Percentiles rank a stretch among this genome's conserved stretches.
These are phyloP conservation scores for Schmidtea mediterranea DNA, from an alignment of 1,140 invertebrate species.

Conservation along the genomic window DNA sequence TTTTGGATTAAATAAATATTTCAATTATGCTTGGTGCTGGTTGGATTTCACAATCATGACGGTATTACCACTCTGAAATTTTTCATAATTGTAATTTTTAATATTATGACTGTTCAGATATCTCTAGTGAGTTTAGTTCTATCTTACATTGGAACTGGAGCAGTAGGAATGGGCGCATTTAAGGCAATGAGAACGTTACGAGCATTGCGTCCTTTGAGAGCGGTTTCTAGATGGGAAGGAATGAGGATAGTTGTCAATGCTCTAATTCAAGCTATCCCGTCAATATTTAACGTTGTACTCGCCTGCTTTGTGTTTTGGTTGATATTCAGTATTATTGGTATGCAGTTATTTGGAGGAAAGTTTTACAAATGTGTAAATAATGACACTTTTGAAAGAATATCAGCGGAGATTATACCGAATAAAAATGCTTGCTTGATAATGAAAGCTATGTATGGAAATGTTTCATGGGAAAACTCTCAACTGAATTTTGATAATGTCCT, in stretches of 20 bases:
- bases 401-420: neutral
- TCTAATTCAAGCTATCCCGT: no score
- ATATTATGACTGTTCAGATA: neutral
- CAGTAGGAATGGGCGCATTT: slow-evolving; percentile 48
- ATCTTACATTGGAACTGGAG: neutral
- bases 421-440: neutral
- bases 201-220: no score
- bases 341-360: slow-evolving; percentile 60
- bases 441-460: neutral
- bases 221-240: no score
- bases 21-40: no score
- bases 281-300: slow-evolving; percentile 52
- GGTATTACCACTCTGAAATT: slow-evolving; percentile 42
- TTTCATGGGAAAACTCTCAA: slow-evolving; percentile 63
- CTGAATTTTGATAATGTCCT: slow-evolving; percentile 96
- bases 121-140: neutral
- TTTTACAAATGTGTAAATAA: slow-evolving; percentile 56
- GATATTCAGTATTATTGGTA: no score
- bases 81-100: neutral
- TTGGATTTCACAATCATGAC: slow-evolving; percentile 90
- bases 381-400: slow-evolving; percentile 33
- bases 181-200: slow-evolving; percentile 47
- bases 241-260: slow-evolving; percentile 33
- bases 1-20: no score
- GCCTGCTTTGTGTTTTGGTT: slow-evolving; percentile 54